Evolutionary conservation across 2,113 vertebrate genomes (phyloP).

Genomic region (Aspiorhynchus laticeps): DNA sequence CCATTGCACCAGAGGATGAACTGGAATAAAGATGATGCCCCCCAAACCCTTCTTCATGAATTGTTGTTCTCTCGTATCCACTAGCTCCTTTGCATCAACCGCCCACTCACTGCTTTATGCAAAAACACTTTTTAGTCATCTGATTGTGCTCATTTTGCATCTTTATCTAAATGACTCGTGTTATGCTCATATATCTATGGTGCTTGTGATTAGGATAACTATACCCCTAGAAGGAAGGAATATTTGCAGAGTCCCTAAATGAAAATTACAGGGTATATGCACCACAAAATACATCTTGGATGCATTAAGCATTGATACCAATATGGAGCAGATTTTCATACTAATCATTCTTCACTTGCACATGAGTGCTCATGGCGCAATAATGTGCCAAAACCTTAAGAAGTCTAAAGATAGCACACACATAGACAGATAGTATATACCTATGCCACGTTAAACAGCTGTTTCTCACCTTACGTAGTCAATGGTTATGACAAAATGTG

Average conservation of each 20-base stretch:
- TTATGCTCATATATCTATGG: conserved; percentile 60
- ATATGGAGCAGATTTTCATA: not conserved
- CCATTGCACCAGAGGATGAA: conserved; percentile 69
- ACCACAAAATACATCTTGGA: conserved; percentile 38
- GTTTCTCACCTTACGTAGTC: not conserved
- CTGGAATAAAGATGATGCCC: conserved; percentile 64
- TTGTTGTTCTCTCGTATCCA: conserved; percentile 46
- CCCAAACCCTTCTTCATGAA: not conserved
- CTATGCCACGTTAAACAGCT: conserved; percentile 20
- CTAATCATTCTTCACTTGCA: not conserved
- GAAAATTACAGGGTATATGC: conserved; percentile 32
- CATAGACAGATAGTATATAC: not conserved
- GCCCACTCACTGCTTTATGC: conserved; percentile 72
- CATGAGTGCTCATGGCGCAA: not conserved
- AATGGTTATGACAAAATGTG: not conserved
- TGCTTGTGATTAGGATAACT: conserved; percentile 52
- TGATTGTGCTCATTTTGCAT: conserved; percentile 43
- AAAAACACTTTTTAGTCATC: conserved; percentile 67
- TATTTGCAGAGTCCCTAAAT: conserved; percentile 13
- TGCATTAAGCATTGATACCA: conserved; percentile 34
- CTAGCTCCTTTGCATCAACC: conserved; percentile 66
- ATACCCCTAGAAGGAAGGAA: conserved; percentile 34
- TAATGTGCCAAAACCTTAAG: conserved; percentile 6
- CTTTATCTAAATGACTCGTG: conserved; percentile 40
- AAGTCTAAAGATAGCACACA: not conserved